Conservation (phyloP, 2,113 vertebrate genomes). For the Apodemus speciosus region DNA sequence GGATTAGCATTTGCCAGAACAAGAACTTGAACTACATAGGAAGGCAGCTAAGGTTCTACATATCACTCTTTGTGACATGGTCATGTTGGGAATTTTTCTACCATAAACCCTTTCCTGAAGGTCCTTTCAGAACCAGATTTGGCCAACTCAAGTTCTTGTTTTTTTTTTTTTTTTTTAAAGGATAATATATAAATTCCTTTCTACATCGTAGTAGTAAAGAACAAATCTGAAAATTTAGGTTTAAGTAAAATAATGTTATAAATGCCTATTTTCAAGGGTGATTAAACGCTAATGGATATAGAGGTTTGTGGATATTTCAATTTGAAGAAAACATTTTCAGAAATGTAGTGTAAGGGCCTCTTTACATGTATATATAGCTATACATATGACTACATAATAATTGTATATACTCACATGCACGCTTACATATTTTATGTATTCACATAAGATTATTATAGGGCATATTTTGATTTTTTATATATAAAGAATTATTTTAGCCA, state of each 20-base stretch:
- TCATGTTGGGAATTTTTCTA: neutral
- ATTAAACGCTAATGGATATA: neutral
- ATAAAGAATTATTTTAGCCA: slow-evolving; percentile 1
- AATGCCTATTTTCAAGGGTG: neutral
- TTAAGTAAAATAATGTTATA: neutral
- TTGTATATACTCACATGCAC: neutral
- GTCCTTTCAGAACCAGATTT: neutral
- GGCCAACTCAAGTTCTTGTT: neutral
- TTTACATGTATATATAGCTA: neutral
- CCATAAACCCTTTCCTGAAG: neutral
- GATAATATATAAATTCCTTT: neutral
- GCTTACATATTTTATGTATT: neutral
- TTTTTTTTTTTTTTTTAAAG: neutral
- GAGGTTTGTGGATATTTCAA: slow-evolving; percentile 18
- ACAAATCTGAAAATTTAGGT: neutral
- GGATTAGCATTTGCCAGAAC: neutral
- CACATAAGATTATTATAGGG: neutral
- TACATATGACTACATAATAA: neutral
- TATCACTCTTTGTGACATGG: neutral
- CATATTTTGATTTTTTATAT: neutral
- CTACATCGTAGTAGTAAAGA: neutral
- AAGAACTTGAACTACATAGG: neutral
- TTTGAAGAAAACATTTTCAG: neutral
- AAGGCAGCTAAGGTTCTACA: neutral
- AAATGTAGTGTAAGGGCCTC: neutral